A percentile compares a stretch with the other conserved stretches of the same genome.
Conservation (phyloP, 2,113 vertebrate species). For the cattle (Bos taurus) region ARS-UCD2.0 NC_037349.1:10962501-10963000, state of each 20-base stretch:
- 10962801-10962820: background rate
- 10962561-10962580: background rate
- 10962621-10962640: background rate
- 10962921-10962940: background rate
- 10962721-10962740: constrained; percentile 11
- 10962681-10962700: constrained; percentile 30
- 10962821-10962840: too few species aligned
- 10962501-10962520: background rate
- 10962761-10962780: constrained; percentile 23
- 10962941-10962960: background rate
- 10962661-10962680: background rate
- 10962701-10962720: constrained; percentile 24
- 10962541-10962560: background rate
- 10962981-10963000: background rate
- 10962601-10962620: constrained; percentile 1
- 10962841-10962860: background rate
- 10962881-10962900: background rate
- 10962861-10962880: background rate
- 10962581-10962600: background rate
- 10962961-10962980: background rate
- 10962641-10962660: background rate
- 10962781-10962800: background rate
- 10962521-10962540: constrained; percentile 31
- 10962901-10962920: background rate
- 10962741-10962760: background rate